Conservation (phyloP, 1,140 invertebrate species). For the Nymphalis io region DNA sequence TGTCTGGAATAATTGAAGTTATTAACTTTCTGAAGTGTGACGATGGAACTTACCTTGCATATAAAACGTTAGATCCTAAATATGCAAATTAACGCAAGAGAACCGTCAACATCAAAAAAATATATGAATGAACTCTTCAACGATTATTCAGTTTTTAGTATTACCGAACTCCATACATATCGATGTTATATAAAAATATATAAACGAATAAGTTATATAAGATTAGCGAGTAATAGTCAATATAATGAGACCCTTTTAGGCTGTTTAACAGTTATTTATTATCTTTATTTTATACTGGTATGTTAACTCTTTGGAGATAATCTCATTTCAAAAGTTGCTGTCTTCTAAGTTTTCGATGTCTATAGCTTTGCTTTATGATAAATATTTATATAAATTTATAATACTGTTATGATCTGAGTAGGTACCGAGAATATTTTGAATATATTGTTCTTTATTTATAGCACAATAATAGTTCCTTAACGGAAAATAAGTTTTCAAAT, state of each 20-base stretch:
- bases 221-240: conserved; percentile 75
- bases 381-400: conserved; percentile 64
- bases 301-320: conserved; percentile 36
- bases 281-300: conserved; percentile 40
- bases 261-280: conserved; percentile 69
- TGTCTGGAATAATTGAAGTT: conserved; percentile 58
- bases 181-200: conserved; percentile 69
- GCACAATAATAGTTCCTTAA: conserved; percentile 1
- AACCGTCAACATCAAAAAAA: conserved; percentile 33
- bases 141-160: conserved; percentile 61
- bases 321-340: conserved; percentile 38
- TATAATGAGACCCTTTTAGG: conserved; percentile 64
- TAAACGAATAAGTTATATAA: conserved; percentile 57
- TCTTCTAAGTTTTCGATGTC: conserved; percentile 41
- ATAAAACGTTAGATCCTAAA: conserved; percentile 33
- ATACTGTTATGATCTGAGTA: conserved; percentile 56
- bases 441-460: conserved; percentile 14
- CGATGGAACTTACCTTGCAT: conserved; percentile 27
- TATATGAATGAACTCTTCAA: conserved; percentile 34
- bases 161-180: conserved; percentile 77
- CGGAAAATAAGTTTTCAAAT: neutral
- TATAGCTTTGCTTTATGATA: conserved; percentile 56
- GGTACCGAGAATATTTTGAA: conserved; percentile 54
- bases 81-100: conserved; percentile 36
- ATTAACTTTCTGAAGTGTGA: conserved; percentile 53